Percentiles rank a stretch among this genome's conserved stretches.
phyloP scores from a whole-genome alignment of 2,797 vertebrate genomes.

The Sebastes jordani region DNA sequence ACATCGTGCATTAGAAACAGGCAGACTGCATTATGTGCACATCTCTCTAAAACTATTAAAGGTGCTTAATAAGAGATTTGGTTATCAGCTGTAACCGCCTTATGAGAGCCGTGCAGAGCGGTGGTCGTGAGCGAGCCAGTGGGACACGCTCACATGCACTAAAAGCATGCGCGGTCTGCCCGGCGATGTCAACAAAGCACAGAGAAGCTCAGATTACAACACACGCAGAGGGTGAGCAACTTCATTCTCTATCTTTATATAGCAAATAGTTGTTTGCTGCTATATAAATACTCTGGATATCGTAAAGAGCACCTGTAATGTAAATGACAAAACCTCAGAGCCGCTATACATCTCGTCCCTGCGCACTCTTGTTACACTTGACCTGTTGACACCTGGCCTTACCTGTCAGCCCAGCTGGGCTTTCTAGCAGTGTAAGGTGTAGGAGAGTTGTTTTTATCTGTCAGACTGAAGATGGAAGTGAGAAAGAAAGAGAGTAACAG shows the following conservation, averaged over 20 bases:
- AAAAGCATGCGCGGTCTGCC: too few species aligned
- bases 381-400: constrained; percentile 54
- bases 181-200: too few species aligned
- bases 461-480: constrained; percentile 75
- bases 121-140: too few species aligned
- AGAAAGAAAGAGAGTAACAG: constrained; percentile 26
- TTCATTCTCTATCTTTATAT: too few species aligned
- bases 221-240: too few species aligned
- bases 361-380: not conserved
- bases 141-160: too few species aligned
- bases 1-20: not conserved
- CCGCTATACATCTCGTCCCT: not conserved
- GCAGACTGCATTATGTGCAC: not conserved
- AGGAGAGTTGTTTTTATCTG: constrained; percentile 75
- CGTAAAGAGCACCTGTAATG: not conserved
- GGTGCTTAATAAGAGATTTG: not conserved
- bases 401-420: constrained; percentile 84
- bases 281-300: too few species aligned
- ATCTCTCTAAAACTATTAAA: not conserved
- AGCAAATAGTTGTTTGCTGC: too few species aligned
- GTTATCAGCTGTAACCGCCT: too few species aligned
- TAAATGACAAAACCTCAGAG: not conserved
- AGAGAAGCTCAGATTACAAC: too few species aligned
- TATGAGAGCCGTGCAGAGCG: too few species aligned
- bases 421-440: constrained; percentile 76